Base-by-base conservation (phyloP, 2,888 invertebrate species). In the Steinernema carpocapsae region DNA sequence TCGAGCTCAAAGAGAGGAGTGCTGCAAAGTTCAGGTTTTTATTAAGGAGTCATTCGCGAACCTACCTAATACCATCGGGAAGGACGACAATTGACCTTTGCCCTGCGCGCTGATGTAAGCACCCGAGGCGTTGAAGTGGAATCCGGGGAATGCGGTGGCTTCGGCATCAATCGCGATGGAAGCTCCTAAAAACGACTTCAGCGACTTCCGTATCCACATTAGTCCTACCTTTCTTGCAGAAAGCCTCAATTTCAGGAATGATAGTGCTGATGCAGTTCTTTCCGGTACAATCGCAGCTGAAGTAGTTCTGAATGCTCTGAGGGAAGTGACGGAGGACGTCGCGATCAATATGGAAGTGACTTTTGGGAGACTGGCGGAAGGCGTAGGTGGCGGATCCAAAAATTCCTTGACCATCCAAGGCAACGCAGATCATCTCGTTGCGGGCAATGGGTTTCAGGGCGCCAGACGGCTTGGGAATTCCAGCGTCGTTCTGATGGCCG, bases 71-170 rank as follows among this genome's bases (percentile, higher is more conserved):
- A 32, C 64, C 64, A 32, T 19, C 64, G 32, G 64, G 64, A n/a
- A 64, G 64, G 10, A 64, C 64, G 10, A 64, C 26, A 64, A 64
- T 14, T 64, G 29, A 7, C 64, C 64, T 29, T 64, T 64, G 29
- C 64, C 64, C 14, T 32, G 17, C 10, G 64, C 64, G 64, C 64
- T 64, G 32, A 64, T 29, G 64, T 32, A 64, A 32, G 64, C 64
- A 17, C 64, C 64, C 2, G 64, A 32, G 32, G 64, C 29, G 19
- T 64, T 64, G 19, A 64, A 64, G 64, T 64, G 64, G 64, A 64
- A 64, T 6, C 64, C 64, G 64, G 64, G 64, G 64, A 64, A 64
- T 4, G 64, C 64, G n/a, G n/a, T n/a, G n/a, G n/a, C n/a, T n/a
- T n/a, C n/a, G n/a, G 64, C 64, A 29, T 64, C 64, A 26, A 64